Base-by-base conservation (phyloP, 2,797 vertebrate species). In the Antennarius maculatus region DNA sequence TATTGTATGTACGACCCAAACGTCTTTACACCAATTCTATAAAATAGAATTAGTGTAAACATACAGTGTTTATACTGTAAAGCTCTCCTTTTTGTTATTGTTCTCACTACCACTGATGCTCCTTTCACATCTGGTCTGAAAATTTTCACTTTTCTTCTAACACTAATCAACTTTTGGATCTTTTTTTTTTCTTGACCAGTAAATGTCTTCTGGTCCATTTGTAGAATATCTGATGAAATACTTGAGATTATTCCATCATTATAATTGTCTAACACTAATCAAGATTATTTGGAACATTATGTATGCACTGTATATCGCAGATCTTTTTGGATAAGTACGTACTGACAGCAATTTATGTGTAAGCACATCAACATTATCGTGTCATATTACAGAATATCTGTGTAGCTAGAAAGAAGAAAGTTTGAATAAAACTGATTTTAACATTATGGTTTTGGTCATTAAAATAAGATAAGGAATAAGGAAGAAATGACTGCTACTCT, bases 351-450 rank as follows among this genome's bases (percentile, higher is more conserved):
- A 82, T 79, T 89, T 87, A 88, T 89, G 83, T 86, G 86, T 81
- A 70, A 63, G 73, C 71, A 84, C 83, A 74, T 80, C 77, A 74
- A 52, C 69, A 79, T 82, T 84, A 78, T 77, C 64, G 18, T 85
- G 68, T 78, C 67, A 74, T 67, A 83, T 76, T 86, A 79, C 80
- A 90, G 77, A 83, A 15, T 82, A 87, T 81, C 71, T 82, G 64
- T 87, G 60, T 82, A 59, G 69, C 73, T 79, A 65, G 37, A 1
- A 76, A 65, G 37, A 70, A 61, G 28, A 14, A 17, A 69, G 66
- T 76, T 74, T 75, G 56, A 91, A 89, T 89, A 87, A 89, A 91
- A 70, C 17, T 54, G 52, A 73, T 81, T 82, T 85, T 79, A 72
- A 80, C 64, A 77, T 58, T 74, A 17, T 68, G 34, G 31, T 70